phyloP scores from a whole-genome alignment of 2,113 vertebrate species.

The Tringa solitaria region DNA sequence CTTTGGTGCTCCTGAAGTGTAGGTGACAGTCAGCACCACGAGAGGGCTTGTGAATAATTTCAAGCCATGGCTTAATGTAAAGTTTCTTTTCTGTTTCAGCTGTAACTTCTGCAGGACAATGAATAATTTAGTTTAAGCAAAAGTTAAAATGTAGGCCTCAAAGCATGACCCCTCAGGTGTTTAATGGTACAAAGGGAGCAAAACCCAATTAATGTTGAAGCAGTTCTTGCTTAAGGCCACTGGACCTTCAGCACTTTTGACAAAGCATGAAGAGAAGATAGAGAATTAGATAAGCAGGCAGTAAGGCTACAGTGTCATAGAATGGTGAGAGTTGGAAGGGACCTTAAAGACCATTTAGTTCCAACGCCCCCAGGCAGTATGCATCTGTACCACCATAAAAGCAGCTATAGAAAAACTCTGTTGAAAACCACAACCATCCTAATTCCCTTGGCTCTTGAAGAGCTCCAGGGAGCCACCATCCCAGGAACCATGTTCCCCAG shows the following conservation, averaged over 20 bases:
- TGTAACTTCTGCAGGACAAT: neutral
- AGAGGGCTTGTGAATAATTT: neutral
- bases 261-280: neutral
- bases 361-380: neutral
- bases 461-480: neutral
- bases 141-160: neutral
- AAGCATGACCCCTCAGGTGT: neutral
- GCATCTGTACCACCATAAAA: neutral
- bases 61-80: accelerated
- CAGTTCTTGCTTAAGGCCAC: neutral
- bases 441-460: neutral
- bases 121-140: neutral
- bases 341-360: neutral
- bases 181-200: neutral
- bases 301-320: neutral
- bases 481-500: neutral
- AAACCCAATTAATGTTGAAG: neutral
- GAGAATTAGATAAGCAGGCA: neutral
- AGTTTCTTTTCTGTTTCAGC: neutral
- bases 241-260: neutral
- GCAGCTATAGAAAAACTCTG: neutral
- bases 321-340: neutral
- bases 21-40: neutral
- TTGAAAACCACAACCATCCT: neutral
- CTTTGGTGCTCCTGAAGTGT: neutral